Evolutionary conservation across 1,140 invertebrate genomes (phyloP), one percentile per base, ranked within the genome.

Genomic region (Megalonaias nervosa): DNA sequence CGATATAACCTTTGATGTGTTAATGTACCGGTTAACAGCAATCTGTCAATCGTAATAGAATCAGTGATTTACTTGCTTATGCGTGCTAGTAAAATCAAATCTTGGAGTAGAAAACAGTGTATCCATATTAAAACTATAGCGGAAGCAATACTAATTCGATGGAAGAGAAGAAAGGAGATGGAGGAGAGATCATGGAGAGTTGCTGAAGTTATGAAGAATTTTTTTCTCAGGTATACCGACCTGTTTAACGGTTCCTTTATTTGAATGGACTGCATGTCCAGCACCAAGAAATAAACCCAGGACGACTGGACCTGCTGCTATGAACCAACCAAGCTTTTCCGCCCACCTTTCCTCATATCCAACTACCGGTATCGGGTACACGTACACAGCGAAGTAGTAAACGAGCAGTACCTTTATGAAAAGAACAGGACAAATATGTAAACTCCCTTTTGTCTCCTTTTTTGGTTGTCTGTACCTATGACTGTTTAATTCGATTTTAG

Each of bases 351-450:
- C 82, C 38, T 87, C 88, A 61, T 82, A 85, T 6, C 82, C 79
- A 17, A 86, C 83, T n/a, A 87, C 83, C 0, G 84, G 77, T 16
- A 72, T 77, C 11, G 83, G 84, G 69, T 89, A 89, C 19, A 89
- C 84, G 68, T 86, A 84, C 62, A 86, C 82, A 14, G 82, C 83
- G 67, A 87, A 87, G 78, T 88, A 85, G 76, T 87, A 89, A 58
- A 87, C 84, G 71, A 89, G 80, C 57, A 89, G 75, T 26, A 84
- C 84, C 87, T 89, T 80, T 31, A 73, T 71, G 67, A 67, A 26
- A 67, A 58, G 55, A 14, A 69, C 6, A 48, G 38, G 9, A 0
- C 6, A 48, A 48, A 48, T 48, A 31, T 1, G 5, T 31, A 5
- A 48, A 48, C 38, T 6, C 6, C 6, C 9, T 11, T 38, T 48